These are phyloP conservation scores for Gambelia wislizenii DNA, from an alignment of 2,797 vertebrate genomes.

Conservation along the genomic window DNA sequence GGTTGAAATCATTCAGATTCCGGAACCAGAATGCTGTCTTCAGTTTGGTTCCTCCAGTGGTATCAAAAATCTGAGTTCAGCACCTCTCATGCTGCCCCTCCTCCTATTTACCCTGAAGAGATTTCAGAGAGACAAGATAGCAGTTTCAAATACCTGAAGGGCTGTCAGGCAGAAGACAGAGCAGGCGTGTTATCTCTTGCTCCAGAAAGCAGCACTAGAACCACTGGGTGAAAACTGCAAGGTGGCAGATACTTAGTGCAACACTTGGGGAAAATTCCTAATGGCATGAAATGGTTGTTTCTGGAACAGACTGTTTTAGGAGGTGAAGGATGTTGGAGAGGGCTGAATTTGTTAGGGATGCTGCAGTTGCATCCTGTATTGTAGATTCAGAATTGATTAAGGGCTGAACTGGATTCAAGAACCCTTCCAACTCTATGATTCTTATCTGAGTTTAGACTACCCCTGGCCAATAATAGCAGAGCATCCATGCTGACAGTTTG, in stretches of 20 bases:
- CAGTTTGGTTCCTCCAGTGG: not conserved
- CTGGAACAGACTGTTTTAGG: not conserved
- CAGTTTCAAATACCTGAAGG: not conserved
- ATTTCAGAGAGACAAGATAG: not conserved
- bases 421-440: not conserved
- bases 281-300: not conserved
- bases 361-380: not conserved
- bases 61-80: not conserved
- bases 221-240: not conserved
- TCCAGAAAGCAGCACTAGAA: not conserved
- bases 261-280: not conserved
- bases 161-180: not conserved
- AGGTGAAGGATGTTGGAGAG: not conserved
- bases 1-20: not conserved
- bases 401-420: not conserved
- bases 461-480: not conserved
- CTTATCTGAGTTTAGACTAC: too few species aligned
- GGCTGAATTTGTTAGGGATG: not conserved
- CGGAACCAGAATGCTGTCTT: not conserved
- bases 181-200: not conserved
- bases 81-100: not conserved
- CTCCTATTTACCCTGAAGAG: not conserved
- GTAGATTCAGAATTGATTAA: not conserved
- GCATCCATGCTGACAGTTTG: not conserved
- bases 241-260: not conserved